Base-by-base conservation (phyloP, 2,888 invertebrate genomes). In the Metallyticus violacea region DNA sequence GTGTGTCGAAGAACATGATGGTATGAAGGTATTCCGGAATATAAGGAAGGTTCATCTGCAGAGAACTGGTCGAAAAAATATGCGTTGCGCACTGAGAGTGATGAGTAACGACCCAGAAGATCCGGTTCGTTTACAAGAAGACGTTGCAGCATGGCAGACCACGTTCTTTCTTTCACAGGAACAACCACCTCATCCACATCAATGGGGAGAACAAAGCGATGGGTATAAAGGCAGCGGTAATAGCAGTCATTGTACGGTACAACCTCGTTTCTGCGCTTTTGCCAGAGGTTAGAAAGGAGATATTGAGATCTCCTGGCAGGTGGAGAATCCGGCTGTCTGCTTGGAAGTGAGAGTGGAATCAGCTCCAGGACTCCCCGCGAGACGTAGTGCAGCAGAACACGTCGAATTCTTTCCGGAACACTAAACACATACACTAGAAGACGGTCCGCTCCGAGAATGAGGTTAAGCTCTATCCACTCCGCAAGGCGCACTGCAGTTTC, bases 181-280 rank as follows among this genome's bases (percentile, higher is more conserved):
- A 96, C 92, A 86, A 96, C 93, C 83, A 96, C 92, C 92, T 96
- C 96, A 91, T 96, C 96, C 80, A 96, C 93, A 90, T 96, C 96
- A 89, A 96, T 91, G 9, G 96, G 95, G 30, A 96, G 92, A 26
- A 96, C 92, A 79, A 85, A 88, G 1, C 82, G 85, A 79, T 82
- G 87, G 88, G 92, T 92, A 89, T 93, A 92, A 85, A 96, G 91
- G 91, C 95, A 95, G 90, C 95, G 93, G 91, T 96, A 96, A 87
- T 96, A 93, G 90, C 96, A 96, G 91, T 96, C 96, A 91, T 96
- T 96, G 91, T 96, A 96, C 0, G 96, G 94, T 88, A 96, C 93
- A 62, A 96, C 92, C 90, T 96, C 96, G 91, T 96, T 93, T 86
- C 94, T 94, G 89, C 96, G 93, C 90, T 96, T 94, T 90, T 96